Evolutionary conservation across 2,113 vertebrate genomes (phyloP), one percentile per base, ranked within the genome.

Genomic region (Chamaetylas fuelleborni): DNA sequence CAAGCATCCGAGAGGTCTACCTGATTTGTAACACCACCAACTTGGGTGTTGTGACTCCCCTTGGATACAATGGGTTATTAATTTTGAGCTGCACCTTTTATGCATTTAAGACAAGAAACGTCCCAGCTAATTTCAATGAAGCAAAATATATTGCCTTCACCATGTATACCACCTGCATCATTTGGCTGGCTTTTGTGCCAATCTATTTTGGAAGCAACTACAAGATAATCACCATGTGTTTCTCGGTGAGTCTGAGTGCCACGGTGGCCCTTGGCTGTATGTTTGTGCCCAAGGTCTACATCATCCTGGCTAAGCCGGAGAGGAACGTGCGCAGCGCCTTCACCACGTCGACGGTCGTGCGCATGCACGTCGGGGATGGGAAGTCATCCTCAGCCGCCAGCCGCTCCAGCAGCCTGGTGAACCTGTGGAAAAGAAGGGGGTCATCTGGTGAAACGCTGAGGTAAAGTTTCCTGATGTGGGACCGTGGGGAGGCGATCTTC

Each of bases 161-260:
- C 33, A 99, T 99, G 99, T 99, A 99, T 66, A 99, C 99, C 92
- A 99, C 99, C 91, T 99, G 99, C 96, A 99, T 99, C 83, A 99
- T 99, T 92, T 99, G 99, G 99, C 98, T 99, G 97, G 99, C 99
- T 72, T 99, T 99, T 33, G 99, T 99, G 81, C 99, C 99, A 84
- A 99, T 99, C 97, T 99, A 99, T 98, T 99, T 99, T 77, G 99
- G 99, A 94, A 99, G 99, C 97, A 99, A 99, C 98, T 99, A 99
- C 98, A 99, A 99, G 98, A 99, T 99, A 93, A 99, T 99, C 98
- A 99, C 99, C 84, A 99, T 99, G 98, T 99, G 99, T 96, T 99
- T 99, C 98, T 99, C 99, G 0, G 99, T 99, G 71, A 99, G 99
- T 93, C 98, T 99, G 95, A 99, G 99, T 25, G 99, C 99, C 97